Conservation (phyloP, 2,888 invertebrate species). For the Coleophora deauratella region DNA sequence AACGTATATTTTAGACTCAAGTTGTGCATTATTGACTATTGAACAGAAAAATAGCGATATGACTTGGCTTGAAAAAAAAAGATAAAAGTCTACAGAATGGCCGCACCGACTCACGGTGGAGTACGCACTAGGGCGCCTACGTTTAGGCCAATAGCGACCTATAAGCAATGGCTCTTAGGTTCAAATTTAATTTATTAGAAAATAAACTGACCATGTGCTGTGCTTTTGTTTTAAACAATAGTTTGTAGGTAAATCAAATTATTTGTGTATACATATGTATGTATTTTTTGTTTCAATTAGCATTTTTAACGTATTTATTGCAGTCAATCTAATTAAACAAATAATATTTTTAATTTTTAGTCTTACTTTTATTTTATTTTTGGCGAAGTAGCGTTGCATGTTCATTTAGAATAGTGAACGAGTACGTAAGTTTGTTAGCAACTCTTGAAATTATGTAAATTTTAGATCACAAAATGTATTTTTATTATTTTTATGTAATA, state of each 20-base stretch:
- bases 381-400: slow-evolving; percentile 40
- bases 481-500: slow-evolving; percentile 55
- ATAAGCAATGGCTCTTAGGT: slow-evolving; percentile 55
- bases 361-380: slow-evolving; percentile 26
- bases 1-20: too few species aligned
- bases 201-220: slow-evolving; percentile 73
- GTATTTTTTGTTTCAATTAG: slow-evolving; percentile 47
- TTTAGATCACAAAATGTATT: slow-evolving; percentile 60
- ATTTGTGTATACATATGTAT: slow-evolving; percentile 64
- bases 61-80: too few species aligned
- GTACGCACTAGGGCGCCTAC: slow-evolving; percentile 60
- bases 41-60: too few species aligned
- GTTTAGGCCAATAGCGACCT: slow-evolving; percentile 51
- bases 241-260: slow-evolving; percentile 64
- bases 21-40: too few species aligned
- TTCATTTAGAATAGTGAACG: slow-evolving; percentile 42
- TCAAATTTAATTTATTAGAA: slow-evolving; percentile 60
- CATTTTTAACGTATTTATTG: slow-evolving; percentile 62
- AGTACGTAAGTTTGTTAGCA: slow-evolving; percentile 50
- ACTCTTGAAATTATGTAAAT: slow-evolving; percentile 45
- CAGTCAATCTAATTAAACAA: slow-evolving; percentile 51
- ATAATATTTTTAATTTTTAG: slow-evolving; percentile 55
- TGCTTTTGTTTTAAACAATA: slow-evolving; percentile 73
- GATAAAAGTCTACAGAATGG: too few species aligned
- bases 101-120: slow-evolving; percentile 23